These are phyloP conservation scores for Aphaenogaster rudis DNA, from an alignment of 1,140 invertebrate genomes.

Conservation along the genomic window DNA sequence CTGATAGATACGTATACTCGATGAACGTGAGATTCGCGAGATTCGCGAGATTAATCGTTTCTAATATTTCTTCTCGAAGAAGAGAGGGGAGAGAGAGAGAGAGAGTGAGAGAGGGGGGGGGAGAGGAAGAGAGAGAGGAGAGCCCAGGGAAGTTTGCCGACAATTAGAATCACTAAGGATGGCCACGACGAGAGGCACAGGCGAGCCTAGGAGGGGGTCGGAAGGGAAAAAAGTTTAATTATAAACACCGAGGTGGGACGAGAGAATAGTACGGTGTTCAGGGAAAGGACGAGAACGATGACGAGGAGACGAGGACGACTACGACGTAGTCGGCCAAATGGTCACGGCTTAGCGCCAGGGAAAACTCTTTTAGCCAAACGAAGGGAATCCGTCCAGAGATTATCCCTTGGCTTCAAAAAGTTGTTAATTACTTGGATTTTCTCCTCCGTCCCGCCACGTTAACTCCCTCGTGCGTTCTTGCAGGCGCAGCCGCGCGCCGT, in stretches of 20 bases:
- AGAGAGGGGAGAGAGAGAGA: neutral
- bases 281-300: constrained; percentile 79
- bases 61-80: constrained; percentile 17
- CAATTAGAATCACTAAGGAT: constrained; percentile 87
- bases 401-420: constrained; percentile 87
- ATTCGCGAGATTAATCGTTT: neutral
- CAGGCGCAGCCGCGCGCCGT: constrained; percentile 57
- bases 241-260: constrained; percentile 81
- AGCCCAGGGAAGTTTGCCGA: constrained; percentile 71
- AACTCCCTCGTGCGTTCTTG: constrained; percentile 74
- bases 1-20: neutral
- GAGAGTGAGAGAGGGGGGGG: neutral
- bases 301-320: constrained; percentile 73
- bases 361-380: constrained; percentile 87
- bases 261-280: constrained; percentile 74
- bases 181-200: constrained; percentile 72
- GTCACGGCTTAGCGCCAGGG: constrained; percentile 85
- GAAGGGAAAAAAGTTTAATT: constrained; percentile 84
- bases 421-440: constrained; percentile 88
- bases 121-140: constrained; percentile 42
- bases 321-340: constrained; percentile 84
- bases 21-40: neutral
- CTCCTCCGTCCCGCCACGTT: constrained; percentile 78
- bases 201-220: constrained; percentile 27
- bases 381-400: constrained; percentile 87